phyloP scores from a whole-genome alignment of 2,888 invertebrate genomes.

The Scotopteryx bipunctaria region DNA sequence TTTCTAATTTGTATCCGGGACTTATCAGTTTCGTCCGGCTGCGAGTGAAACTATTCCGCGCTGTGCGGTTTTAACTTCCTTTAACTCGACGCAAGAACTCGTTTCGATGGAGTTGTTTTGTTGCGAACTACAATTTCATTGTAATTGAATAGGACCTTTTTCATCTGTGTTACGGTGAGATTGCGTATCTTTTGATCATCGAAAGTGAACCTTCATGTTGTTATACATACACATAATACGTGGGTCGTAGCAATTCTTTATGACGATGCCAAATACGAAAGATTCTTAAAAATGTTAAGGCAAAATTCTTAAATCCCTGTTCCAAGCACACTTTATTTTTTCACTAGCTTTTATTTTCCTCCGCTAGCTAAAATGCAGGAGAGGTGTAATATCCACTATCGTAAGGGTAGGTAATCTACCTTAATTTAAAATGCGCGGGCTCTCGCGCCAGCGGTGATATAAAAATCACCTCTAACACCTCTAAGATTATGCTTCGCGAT shows the following conservation, averaged over 20 bases:
- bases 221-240: too few relatives aligned
- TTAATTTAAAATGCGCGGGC: slow-evolving; percentile 32
- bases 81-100: slow-evolving; percentile 10
- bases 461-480: slow-evolving; percentile 35
- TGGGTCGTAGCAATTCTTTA: too few relatives aligned
- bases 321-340: not conserved
- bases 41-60: slow-evolving; percentile 25
- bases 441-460: slow-evolving; percentile 22
- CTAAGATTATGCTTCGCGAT: slow-evolving; percentile 28
- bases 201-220: too few relatives aligned
- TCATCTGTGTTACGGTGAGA: not conserved
- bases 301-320: too few relatives aligned
- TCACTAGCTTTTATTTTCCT: not conserved
- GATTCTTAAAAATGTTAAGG: too few relatives aligned
- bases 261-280: too few relatives aligned
- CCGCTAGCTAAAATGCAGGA: slow-evolving; percentile 10
- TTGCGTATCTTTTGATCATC: too few relatives aligned
- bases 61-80: slow-evolving; percentile 30
- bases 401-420: slow-evolving; percentile 31
- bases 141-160: not conserved
- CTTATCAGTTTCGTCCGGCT: slow-evolving; percentile 39
- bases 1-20: slow-evolving; percentile 58
- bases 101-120: slow-evolving; percentile 5
- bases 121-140: slow-evolving; percentile 2
- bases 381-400: slow-evolving; percentile 24